phyloP scores from a whole-genome alignment of 2,113 vertebrate genomes.

The Oryzias woworae region DNA sequence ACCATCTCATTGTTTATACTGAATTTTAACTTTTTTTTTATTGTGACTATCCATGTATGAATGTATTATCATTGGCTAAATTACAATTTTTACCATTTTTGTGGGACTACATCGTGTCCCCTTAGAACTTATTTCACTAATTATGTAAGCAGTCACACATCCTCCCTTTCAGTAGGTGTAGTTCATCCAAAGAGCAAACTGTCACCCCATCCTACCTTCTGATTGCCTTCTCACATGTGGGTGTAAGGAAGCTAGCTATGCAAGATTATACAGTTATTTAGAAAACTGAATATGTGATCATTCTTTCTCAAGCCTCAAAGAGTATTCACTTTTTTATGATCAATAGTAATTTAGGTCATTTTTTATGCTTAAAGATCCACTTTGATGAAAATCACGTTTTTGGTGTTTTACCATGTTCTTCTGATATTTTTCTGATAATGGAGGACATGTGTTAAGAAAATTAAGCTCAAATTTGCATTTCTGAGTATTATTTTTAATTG shows the following conservation, averaged over 20 bases:
- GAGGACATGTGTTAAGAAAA: no score
- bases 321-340: no score
- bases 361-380: no score
- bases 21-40: neutral
- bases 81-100: conserved; percentile 38
- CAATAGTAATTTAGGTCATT: no score
- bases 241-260: conserved; percentile 29
- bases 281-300: conserved; percentile 12
- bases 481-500: no score
- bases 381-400: no score
- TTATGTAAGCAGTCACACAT: conserved; percentile 44
- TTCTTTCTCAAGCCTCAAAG: no score
- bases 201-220: conserved; percentile 52
- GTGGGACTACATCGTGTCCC: conserved; percentile 27
- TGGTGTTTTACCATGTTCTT: no score
- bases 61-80: conserved; percentile 33
- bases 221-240: conserved; percentile 44
- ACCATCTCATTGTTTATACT: neutral
- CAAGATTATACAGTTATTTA: conserved; percentile 15
- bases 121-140: conserved; percentile 40
- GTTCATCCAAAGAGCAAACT: conserved; percentile 33
- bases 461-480: no score
- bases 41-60: neutral
- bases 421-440: no score
- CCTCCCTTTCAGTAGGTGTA: conserved; percentile 16